Evolutionary conservation across 2,113 vertebrate genomes (phyloP).

Genomic region (Tachysurus fulvidraco): DNA sequence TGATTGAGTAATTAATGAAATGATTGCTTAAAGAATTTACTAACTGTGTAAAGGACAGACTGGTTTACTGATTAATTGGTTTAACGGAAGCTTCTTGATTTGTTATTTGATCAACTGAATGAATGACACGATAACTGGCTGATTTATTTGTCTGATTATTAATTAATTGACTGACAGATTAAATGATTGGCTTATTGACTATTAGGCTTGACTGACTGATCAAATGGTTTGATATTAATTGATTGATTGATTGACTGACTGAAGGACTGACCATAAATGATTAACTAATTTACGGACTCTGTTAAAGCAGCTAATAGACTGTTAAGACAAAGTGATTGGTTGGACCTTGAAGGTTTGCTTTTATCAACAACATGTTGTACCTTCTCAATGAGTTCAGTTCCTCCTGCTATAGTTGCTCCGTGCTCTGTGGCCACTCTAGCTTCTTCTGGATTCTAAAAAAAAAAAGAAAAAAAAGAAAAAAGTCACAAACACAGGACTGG

Average conservation of each 20-base stretch:
- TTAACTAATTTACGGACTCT: no score
- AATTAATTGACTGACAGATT: neutral
- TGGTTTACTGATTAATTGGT: neutral
- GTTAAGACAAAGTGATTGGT: neutral
- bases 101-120: neutral
- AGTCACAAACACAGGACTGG: no score
- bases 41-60: neutral
- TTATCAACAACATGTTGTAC: slow-evolving; percentile 63
- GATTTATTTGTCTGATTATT: no score
- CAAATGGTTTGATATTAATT: neutral
- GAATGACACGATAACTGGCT: neutral
- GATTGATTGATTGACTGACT: neutral
- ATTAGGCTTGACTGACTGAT: neutral
- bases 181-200: neutral
- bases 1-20: no score
- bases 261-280: neutral
- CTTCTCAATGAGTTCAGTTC: slow-evolving; percentile 81
- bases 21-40: neutral
- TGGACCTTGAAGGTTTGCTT: neutral
- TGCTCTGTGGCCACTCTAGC: slow-evolving; percentile 75
- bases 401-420: slow-evolving; percentile 83
- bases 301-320: neutral
- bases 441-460: slow-evolving; percentile 76
- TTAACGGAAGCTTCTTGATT: neutral
- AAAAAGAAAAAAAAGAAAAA: slow-evolving; percentile 5